These are phyloP conservation scores for Plectrocnemia conspersa DNA, from an alignment of 1,140 invertebrate genomes.

Conservation along the genomic window DNA sequence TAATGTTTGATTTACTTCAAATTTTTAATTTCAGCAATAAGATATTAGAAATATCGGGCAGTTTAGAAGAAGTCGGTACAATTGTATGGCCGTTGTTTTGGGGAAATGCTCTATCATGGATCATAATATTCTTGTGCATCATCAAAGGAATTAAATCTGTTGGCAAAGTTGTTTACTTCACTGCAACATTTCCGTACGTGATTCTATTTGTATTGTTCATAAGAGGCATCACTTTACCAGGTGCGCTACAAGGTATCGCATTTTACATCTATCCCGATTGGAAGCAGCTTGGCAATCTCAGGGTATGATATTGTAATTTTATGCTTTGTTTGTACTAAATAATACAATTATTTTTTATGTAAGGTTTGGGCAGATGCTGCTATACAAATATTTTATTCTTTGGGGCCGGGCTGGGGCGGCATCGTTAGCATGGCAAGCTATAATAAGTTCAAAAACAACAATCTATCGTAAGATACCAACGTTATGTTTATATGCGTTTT, in stretches of 20 bases:
- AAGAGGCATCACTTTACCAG: constrained; percentile 71
- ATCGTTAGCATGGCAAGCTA: constrained; percentile 86
- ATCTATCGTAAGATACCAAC: constrained; percentile 58
- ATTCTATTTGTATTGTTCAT: constrained; percentile 69
- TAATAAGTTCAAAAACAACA: constrained; percentile 83
- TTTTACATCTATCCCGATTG: constrained; percentile 84
- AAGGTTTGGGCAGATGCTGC: constrained; percentile 92
- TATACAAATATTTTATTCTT: constrained; percentile 85
- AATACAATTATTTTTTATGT: constrained; percentile 18
- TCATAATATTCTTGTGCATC: constrained; percentile 73
- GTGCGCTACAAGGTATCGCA: constrained; percentile 68
- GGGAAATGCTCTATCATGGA: constrained; percentile 68
- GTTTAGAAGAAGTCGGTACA: constrained; percentile 62
- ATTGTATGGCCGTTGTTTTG: constrained; percentile 69
- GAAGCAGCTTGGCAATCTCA: constrained; percentile 61
- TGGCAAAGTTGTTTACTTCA: constrained; percentile 76
- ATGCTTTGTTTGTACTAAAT: neutral
- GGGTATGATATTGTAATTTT: constrained; percentile 42
- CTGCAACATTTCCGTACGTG: constrained; percentile 79
- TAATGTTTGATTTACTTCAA: too few species aligned
- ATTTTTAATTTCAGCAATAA: constrained; percentile 57
- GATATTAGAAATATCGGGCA: constrained; percentile 62
- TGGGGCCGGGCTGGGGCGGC: constrained; percentile 88
- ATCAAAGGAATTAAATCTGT: constrained; percentile 75
- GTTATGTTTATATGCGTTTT: neutral